Evolutionary conservation across 2,797 vertebrate species (phyloP).

Genomic region (Hydrophis major): DNA sequence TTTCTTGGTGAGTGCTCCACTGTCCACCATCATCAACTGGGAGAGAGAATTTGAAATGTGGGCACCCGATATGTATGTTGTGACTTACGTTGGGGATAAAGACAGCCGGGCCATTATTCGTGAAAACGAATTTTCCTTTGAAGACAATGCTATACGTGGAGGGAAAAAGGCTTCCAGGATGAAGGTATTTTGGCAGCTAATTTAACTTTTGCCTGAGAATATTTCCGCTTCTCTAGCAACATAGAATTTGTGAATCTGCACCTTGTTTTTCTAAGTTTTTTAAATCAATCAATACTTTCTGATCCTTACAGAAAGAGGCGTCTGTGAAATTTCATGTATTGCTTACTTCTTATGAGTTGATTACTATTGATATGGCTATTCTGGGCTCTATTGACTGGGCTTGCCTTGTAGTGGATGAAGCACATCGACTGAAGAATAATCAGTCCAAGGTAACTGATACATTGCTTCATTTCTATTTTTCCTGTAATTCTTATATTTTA

Average conservation of each 20-base stretch:
- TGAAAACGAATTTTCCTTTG: constrained; percentile 97
- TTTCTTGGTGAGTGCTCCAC: constrained; percentile 93
- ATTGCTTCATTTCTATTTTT: background rate
- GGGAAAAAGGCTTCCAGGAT: constrained; percentile 97
- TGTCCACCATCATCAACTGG: constrained; percentile 99
- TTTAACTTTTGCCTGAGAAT: background rate
- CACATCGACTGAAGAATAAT: constrained; percentile 97
- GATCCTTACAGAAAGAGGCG: constrained; percentile 87
- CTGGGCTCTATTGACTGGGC: constrained; percentile 98
- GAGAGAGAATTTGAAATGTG: constrained; percentile 98
- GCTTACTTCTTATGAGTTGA: constrained; percentile 94
- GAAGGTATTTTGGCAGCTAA: constrained; percentile 79
- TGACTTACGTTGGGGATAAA: constrained; percentile 96
- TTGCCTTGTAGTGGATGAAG: constrained; percentile 96
- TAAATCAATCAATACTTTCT: background rate
- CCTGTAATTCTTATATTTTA: background rate
- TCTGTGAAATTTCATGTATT: constrained; percentile 95
- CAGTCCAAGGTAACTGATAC: constrained; percentile 86
- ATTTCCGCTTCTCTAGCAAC: background rate
- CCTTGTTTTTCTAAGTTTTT: background rate
- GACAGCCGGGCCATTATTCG: constrained; percentile 97
- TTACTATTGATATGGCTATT: constrained; percentile 97
- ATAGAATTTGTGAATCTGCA: background rate
- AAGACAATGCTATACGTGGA: constrained; percentile 93
- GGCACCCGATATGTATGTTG: constrained; percentile 98